phyloP scores from a whole-genome alignment of 2,113 vertebrate species.

The Solenodon paradoxus region DNA sequence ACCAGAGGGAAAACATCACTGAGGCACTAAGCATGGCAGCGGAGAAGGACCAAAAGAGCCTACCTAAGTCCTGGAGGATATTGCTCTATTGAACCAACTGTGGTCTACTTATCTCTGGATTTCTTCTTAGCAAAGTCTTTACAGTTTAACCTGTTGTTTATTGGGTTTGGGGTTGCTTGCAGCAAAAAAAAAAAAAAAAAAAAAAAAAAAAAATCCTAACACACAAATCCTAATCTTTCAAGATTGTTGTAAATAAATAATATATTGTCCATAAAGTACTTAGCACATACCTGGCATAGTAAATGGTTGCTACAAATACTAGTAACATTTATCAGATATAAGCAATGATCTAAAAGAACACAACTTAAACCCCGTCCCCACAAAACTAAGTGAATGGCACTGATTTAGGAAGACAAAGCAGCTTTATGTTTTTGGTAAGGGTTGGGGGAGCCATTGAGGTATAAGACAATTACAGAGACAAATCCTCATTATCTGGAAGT shows the following conservation, averaged over 20 bases:
- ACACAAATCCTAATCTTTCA: background rate
- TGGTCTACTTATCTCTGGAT: background rate
- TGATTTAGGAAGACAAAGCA: background rate
- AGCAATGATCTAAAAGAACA: constrained; percentile 2
- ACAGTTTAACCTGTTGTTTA: background rate
- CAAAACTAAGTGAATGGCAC: background rate
- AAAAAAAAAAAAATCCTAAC: background rate
- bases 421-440: background rate
- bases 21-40: background rate
- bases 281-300: background rate
- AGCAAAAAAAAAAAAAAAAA: background rate
- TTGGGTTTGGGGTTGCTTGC: background rate
- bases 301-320: background rate
- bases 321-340: background rate
- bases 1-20: background rate
- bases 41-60: background rate
- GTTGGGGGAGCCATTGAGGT: background rate
- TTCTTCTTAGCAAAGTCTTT: constrained; percentile 10
- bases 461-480: background rate
- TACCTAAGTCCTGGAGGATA: background rate
- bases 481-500: constrained; percentile 7
- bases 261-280: background rate
- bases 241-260: background rate
- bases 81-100: background rate
- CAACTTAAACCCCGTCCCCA: background rate